Evolutionary conservation across 2,888 invertebrate genomes (phyloP).

Genomic region (Cheiracanthium punctorium): DNA sequence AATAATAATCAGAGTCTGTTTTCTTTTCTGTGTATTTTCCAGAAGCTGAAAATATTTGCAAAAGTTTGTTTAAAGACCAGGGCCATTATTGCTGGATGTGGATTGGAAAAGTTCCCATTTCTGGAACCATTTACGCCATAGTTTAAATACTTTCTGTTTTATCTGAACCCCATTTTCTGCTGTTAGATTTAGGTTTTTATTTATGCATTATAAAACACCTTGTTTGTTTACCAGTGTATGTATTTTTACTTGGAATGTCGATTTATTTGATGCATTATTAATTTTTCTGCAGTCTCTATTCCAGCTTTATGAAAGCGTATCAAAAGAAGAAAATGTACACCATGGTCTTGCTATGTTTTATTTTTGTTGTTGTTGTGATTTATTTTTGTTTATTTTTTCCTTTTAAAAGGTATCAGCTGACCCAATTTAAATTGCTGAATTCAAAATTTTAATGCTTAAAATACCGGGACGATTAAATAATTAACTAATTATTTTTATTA

Average conservation of each 20-base stretch:
- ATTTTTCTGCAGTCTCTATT: constrained; percentile 49
- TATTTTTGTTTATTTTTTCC: no score
- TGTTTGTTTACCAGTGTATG: not conserved
- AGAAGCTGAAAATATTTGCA: constrained; percentile 69
- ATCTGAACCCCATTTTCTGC: not conserved
- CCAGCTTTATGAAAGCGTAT: constrained; percentile 26
- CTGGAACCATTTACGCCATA: constrained; percentile 37
- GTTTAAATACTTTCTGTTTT: not conserved
- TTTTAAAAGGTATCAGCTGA: no score
- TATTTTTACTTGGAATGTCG: constrained; percentile 56
- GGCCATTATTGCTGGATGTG: constrained; percentile 56
- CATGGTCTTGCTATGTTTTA: no score
- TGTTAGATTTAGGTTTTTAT: not conserved
- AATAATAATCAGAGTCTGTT: constrained; percentile 64
- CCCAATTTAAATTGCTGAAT: no score
- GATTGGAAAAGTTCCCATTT: constrained; percentile 54
- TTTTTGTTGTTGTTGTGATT: no score
- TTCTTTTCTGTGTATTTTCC: constrained; percentile 69
- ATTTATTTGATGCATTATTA: constrained; percentile 5
- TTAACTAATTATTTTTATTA: no score
- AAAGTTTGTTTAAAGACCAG: constrained; percentile 62
- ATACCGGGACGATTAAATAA: no score
- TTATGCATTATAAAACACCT: not conserved
- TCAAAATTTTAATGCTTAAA: no score
- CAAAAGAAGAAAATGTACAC: constrained; percentile 7